Evolutionary conservation across 2,113 vertebrate species (phyloP).

Genomic region (Chelonoidis abingdonii): DNA sequence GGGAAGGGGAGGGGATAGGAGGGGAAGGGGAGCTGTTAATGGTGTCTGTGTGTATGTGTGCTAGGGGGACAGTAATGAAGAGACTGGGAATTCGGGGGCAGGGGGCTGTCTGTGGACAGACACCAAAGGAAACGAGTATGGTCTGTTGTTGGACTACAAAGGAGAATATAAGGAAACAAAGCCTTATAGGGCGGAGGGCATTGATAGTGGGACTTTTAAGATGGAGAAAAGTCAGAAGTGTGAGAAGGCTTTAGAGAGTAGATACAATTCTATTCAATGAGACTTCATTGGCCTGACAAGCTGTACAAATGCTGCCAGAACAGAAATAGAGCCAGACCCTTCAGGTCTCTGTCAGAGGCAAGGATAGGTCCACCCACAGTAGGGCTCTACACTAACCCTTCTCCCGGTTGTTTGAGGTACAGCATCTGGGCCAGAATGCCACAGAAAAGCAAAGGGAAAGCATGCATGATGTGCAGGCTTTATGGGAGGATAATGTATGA

Average conservation of each 20-base stretch:
- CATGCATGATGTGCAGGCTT: background rate
- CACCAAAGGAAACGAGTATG: constrained; percentile 35
- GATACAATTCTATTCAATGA: background rate
- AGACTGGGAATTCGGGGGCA: background rate
- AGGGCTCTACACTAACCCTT: background rate
- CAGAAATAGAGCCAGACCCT: background rate
- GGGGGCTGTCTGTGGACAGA: constrained; percentile 17
- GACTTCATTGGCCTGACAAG: background rate
- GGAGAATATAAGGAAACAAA: background rate
- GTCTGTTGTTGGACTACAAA: constrained; percentile 73
- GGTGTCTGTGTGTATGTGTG: constrained; percentile 59
- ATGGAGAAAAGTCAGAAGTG: background rate
- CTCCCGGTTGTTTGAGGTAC: background rate
- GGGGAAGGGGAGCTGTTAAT: constrained; percentile 64
- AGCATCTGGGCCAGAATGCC: background rate
- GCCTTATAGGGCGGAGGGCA: background rate
- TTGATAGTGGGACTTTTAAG: background rate
- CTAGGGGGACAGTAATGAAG: constrained; percentile 76
- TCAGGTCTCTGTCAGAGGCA: background rate
- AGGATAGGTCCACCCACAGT: background rate
- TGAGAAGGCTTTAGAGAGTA: background rate
- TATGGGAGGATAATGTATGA: background rate
- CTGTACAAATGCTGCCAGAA: background rate
- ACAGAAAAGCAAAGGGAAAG: background rate
- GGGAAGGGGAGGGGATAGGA: constrained; percentile 73